Percentiles rank a stretch among this genome's conserved stretches.
These are phyloP conservation scores for Conus ventricosus DNA, from an alignment of 1,140 invertebrate species.

Conservation along the genomic window DNA sequence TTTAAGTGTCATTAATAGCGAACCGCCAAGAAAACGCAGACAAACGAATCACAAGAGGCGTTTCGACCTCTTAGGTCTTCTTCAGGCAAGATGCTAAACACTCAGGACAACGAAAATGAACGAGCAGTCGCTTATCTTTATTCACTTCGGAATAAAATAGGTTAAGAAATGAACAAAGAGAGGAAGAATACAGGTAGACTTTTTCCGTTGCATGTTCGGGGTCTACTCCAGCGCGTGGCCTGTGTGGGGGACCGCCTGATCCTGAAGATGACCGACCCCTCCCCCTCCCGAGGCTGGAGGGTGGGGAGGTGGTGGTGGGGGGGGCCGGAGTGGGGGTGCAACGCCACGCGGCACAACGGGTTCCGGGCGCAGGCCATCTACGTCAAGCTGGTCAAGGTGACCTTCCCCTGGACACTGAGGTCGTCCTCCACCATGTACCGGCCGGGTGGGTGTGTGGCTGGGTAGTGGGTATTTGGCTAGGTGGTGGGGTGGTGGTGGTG, in stretches of 20 bases:
- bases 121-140: no score
- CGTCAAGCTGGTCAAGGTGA: constrained; percentile 1
- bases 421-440: not conserved
- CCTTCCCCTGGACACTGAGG: constrained; percentile 4
- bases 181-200: no score
- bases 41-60: no score
- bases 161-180: no score
- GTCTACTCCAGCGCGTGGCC: constrained; percentile 8
- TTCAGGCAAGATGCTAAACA: no score
- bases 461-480: not conserved
- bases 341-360: constrained; percentile 19
- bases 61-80: no score
- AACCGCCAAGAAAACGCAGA: no score
- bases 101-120: no score
- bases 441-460: not conserved
- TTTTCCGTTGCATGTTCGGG: no score
- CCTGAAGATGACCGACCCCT: constrained; percentile 15
- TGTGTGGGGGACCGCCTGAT: constrained; percentile 25
- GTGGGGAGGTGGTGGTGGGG: constrained; percentile 40
- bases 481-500: no score
- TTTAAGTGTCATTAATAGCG: no score
- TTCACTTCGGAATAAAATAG: no score
- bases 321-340: constrained; percentile 43
- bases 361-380: constrained; percentile 2
- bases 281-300: constrained; percentile 33